Base-by-base conservation (phyloP, 92 coral and sea anemone species). In the Epizoanthus scotinus region DNA sequence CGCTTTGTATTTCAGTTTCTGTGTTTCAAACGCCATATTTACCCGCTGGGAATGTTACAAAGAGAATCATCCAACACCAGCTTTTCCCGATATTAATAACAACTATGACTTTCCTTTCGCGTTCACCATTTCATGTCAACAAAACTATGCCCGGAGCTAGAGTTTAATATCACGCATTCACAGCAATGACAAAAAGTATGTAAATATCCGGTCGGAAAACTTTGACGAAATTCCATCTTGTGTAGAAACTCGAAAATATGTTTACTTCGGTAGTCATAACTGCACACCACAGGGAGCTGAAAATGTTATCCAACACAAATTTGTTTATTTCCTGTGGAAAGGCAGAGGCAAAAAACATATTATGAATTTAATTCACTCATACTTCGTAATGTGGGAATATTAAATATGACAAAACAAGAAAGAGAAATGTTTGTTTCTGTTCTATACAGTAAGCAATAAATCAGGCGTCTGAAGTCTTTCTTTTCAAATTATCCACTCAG, bases 21-120 rank as follows among this genome's bases (percentile, higher is more conserved):
- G 20, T 38, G 26, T 29, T 36, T 58, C 19, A 75, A 66, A 22
- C 22, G 22, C 62, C 59, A 15, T 9, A 34, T 38, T 38, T 19
- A 29, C 81, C 68, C 56, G 68, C 81, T 75, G 81, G 21, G 42
- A 58, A 22, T 36, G 19, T 20, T 21, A 36, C 22, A 59, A 75
- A 74, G 38, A 53, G 61, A 22, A 34, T 67, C 40, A 18, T 14
- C 40, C 34, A 38, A 56, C 66, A 52, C 24, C n/a, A 57, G n/a
- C 22, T 5, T 34, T 34, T 7, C 59, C 18, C 18, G 38, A 75
- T 36, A 75, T 75, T 40, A 36, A 59, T 38, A 19, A 25, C 56
- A 21, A 57, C 13, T 74, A 57, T 58, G 66, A 31, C 13, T 47
- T 21, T 21, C 18, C 19, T 75, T 55, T 56, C 57, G 22, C 36